A percentile compares a stretch with the other conserved stretches of the same genome.
Conservation (phyloP, 2,113 vertebrate genomes). For the Seriola quinqueradiata region DNA sequence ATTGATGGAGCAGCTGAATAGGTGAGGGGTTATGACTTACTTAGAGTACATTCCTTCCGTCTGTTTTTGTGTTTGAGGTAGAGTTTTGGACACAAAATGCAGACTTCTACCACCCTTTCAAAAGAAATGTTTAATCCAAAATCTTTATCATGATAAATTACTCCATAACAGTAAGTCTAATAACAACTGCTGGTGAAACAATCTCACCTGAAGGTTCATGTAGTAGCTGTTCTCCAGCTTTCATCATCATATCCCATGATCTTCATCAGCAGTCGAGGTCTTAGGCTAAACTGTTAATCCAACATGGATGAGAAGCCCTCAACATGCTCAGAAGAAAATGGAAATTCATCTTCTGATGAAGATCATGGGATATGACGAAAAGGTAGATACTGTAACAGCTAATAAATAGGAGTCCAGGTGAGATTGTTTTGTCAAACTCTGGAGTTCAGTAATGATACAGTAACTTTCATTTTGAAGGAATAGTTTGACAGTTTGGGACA, state of each 20-base stretch:
- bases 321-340: neutral
- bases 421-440: neutral
- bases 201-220: too few species aligned
- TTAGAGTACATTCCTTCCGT: neutral
- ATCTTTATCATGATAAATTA: too few species aligned
- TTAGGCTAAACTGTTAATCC: too few species aligned
- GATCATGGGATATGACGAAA: neutral
- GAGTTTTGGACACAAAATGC: neutral
- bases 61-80: neutral
- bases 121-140: too few species aligned
- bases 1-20: constrained; percentile 54
- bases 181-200: too few species aligned
- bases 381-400: neutral
- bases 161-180: too few species aligned
- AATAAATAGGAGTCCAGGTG: neutral
- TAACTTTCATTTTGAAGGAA: neutral
- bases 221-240: too few species aligned
- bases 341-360: neutral
- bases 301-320: too few species aligned
- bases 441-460: neutral
- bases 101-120: too few species aligned
- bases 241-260: neutral
- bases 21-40: constrained; percentile 1
- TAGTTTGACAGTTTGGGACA: neutral
- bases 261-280: neutral